Conservation (phyloP, 2,113 vertebrate species). For the Chlorocebus sabaeus region DNA sequence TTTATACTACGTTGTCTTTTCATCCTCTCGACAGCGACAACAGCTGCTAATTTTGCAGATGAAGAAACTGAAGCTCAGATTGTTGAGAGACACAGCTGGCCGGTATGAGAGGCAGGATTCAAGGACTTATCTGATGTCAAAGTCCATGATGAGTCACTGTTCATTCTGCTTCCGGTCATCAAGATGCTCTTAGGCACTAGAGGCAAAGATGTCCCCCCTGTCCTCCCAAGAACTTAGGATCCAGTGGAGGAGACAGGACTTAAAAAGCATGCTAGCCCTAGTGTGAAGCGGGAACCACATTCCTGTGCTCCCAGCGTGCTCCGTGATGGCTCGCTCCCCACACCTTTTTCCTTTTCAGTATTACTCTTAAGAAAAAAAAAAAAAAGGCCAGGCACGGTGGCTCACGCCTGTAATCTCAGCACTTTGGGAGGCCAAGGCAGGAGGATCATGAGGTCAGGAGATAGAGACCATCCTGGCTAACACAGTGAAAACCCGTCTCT, state of each 20-base stretch:
- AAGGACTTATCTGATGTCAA: neutral
- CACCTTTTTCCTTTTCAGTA: neutral
- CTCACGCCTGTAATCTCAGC: too few relatives aligned
- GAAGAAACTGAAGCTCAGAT: neutral
- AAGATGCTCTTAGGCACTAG: neutral
- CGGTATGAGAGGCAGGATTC: neutral
- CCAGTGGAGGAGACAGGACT: neutral
- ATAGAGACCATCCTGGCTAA: too few relatives aligned
- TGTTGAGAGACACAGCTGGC: neutral
- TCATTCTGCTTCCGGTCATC: neutral
- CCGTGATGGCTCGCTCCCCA: neutral
- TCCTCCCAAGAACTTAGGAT: neutral
- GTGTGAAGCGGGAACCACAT: rapidly evolving
- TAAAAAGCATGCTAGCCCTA: neutral
- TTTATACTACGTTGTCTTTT: neutral
- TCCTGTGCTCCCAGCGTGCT: rapidly evolving
- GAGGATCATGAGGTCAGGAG: too few relatives aligned
- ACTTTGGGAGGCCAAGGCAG: too few relatives aligned
- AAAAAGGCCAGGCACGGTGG: too few relatives aligned
- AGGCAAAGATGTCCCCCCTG: neutral
- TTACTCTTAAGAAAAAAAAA: neutral
- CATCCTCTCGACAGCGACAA: neutral
- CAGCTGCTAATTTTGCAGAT: neutral
- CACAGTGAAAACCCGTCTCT: too few relatives aligned
- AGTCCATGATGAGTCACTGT: neutral